A percentile compares a stretch with the other conserved stretches of the same genome.
phyloP scores from a whole-genome alignment of 2,797 vertebrate genomes.

The Phrynocephalus guinanensis region DNA sequence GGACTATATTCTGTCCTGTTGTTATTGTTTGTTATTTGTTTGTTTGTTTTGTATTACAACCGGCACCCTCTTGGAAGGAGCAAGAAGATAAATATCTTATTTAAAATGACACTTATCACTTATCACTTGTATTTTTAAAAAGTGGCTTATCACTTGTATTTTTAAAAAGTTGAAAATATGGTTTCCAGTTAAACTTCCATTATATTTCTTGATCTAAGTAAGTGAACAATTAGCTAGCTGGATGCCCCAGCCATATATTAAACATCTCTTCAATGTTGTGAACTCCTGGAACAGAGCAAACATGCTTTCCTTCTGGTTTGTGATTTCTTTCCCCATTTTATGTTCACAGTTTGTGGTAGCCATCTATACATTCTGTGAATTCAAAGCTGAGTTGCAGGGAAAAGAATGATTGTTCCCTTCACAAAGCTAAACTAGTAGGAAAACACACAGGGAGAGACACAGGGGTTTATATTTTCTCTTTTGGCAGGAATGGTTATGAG shows the following conservation, averaged over 20 bases:
- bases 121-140: neutral
- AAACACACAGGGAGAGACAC: no score
- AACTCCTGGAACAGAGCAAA: neutral
- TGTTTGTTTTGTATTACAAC: neutral
- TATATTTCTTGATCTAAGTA: neutral
- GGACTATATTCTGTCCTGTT: neutral
- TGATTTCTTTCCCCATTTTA: neutral
- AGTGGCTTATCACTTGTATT: neutral
- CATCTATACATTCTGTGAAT: conserved; percentile 5
- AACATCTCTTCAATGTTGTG: accelerated
- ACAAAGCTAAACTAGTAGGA: neutral
- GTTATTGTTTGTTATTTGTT: no score
- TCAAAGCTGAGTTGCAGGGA: accelerated
- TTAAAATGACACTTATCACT: no score
- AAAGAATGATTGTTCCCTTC: neutral
- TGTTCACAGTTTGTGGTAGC: neutral
- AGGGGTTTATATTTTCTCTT: neutral
- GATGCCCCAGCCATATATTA: neutral
- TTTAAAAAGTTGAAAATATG: neutral
- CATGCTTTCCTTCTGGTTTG: accelerated
- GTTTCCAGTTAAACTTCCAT: neutral
- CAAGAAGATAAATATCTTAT: neutral
- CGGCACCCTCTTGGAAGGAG: neutral
- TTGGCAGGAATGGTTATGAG: neutral
- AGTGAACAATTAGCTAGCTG: neutral